A percentile compares a stretch with the other conserved stretches of the same genome.
These are phyloP conservation scores for Spialia ferax DNA, from an alignment of 2,888 invertebrate genomes.

Conservation along the genomic window DNA sequence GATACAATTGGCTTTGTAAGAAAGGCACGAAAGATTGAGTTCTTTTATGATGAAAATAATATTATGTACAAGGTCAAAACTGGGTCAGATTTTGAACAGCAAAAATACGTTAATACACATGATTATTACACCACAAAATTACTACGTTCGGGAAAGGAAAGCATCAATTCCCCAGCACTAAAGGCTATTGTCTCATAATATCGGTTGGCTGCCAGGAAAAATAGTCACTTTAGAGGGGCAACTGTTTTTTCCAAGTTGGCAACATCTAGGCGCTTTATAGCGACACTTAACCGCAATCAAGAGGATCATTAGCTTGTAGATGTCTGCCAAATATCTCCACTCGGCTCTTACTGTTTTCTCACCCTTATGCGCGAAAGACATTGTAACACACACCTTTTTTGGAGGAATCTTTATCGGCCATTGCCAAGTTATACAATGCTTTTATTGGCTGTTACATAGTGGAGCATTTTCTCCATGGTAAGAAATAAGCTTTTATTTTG, in stretches of 20 bases:
- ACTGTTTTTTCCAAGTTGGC: conserved; percentile 84
- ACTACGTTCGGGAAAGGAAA: conserved; percentile 63
- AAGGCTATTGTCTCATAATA: conserved; percentile 81
- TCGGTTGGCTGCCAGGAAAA: conserved; percentile 80
- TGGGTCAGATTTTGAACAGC: conserved; percentile 23
- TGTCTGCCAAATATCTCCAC: conserved; percentile 84
- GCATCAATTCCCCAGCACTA: conserved; percentile 74
- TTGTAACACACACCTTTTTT: conserved; percentile 77
- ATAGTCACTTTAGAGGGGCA: conserved; percentile 79
- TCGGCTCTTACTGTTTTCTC: conserved; percentile 73
- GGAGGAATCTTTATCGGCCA: conserved; percentile 59
- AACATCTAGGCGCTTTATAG: conserved; percentile 82
- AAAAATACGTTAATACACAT: too few species aligned
- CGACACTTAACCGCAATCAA: conserved; percentile 85
- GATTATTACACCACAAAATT: conserved; percentile 56
- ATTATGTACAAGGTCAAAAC: not conserved
- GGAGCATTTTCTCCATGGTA: not conserved
- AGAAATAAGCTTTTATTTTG: conserved; percentile 17
- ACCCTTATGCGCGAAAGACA: conserved; percentile 75
- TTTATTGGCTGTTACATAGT: conserved; percentile 20
- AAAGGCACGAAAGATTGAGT: too few species aligned
- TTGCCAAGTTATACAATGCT: conserved; percentile 69
- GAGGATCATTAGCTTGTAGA: conserved; percentile 84
- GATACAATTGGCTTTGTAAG: not conserved
- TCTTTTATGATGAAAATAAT: too few species aligned